Evolutionary conservation across 2,888 invertebrate species (phyloP), one percentile per base, ranked within the genome.

Genomic region (Empis livida): DNA sequence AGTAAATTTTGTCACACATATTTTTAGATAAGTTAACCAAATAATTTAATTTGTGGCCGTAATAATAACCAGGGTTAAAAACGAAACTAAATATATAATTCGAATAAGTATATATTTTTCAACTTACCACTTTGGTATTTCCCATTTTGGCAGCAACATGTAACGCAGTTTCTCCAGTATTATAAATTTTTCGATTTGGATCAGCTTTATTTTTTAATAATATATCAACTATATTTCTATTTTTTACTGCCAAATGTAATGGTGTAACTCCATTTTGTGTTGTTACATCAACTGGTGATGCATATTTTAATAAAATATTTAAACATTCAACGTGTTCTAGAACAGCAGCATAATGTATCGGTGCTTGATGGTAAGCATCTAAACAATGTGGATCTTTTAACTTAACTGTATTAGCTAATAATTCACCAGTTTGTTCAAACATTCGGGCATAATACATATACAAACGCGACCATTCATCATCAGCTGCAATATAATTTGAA

Each of bases 381-480:
- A 59, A 55, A 0, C 61, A 56, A 49, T 68, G 67, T 0, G 65
- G 63, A 57, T 65, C 67, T 49, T 63, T 63, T 2, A 51, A 52
- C 45, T 56, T 62, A 43, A 72, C 66, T 14, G 71, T 72, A 48
- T 70, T 68, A 23, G 72, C 71, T 55, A 76, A 65, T 2, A 73
- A 70, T 50, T 74, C 72, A 3, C 77, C 78, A 2, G 82, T 83
- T 50, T 75, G 74, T 59, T 82, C 84, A 53, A 85, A 70, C 57
- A 84, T 82, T 54, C 78, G 77, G 15, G 84, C 84, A 71, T 85
- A 84, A 78, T 84, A 84, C 58, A 79, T 76, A 59, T 71, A 79
- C 55, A 75, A 64, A 43, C 60, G 56, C 2, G 59, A 58, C 67
- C 75, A 76, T 15, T 71, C 72, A 57, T 76, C 75, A 62, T 75